Percentiles rank a stretch among this genome's conserved stretches.
These are phyloP conservation scores for Nibea albiflora DNA, from an alignment of 2,113 vertebrate species.

Conservation along the genomic window DNA sequence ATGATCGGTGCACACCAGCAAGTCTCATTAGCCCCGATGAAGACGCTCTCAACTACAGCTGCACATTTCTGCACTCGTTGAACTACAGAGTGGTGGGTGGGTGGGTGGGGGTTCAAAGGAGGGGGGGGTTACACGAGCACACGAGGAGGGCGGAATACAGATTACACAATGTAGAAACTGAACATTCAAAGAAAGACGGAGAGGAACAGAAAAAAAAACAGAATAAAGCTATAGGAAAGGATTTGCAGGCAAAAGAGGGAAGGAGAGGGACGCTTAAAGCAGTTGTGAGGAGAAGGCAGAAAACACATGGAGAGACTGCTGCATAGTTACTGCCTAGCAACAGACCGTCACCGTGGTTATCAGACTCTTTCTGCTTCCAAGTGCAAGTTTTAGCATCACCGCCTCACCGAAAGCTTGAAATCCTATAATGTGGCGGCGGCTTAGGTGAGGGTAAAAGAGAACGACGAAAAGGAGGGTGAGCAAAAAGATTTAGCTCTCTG, in stretches of 20 bases:
- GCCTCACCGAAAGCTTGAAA: slow-evolving; percentile 28
- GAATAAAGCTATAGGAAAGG: background rate
- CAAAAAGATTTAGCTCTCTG: background rate
- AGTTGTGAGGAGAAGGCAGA: slow-evolving; percentile 40
- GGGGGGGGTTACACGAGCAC: slow-evolving; percentile 19
- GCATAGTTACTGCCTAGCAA: slow-evolving; percentile 86
- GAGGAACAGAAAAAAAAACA: background rate
- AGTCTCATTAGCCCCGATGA: slow-evolving; percentile 52
- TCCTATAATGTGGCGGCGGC: slow-evolving; percentile 13
- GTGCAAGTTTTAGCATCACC: slow-evolving; percentile 61
- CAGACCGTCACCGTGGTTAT: slow-evolving; percentile 72
- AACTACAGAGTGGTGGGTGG: slow-evolving; percentile 60
- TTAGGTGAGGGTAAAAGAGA: slow-evolving; percentile 8
- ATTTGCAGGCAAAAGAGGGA: slow-evolving; percentile 1
- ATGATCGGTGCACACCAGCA: slow-evolving; percentile 20
- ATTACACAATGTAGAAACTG: slow-evolving; percentile 11
- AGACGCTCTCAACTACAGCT: slow-evolving; percentile 52
- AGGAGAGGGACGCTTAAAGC: slow-evolving; percentile 33
- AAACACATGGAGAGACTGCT: slow-evolving; percentile 66
- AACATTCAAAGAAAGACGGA: background rate
- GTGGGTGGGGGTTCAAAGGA: slow-evolving; percentile 13
- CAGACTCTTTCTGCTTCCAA: slow-evolving; percentile 61
- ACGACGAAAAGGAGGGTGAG: background rate
- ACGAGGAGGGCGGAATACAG: slow-evolving; percentile 21
- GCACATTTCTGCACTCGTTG: slow-evolving; percentile 66